Evolutionary conservation across 2,888 invertebrate genomes (phyloP), one percentile per base, ranked within the genome.

Genomic region (Microplitis deprimator): DNA sequence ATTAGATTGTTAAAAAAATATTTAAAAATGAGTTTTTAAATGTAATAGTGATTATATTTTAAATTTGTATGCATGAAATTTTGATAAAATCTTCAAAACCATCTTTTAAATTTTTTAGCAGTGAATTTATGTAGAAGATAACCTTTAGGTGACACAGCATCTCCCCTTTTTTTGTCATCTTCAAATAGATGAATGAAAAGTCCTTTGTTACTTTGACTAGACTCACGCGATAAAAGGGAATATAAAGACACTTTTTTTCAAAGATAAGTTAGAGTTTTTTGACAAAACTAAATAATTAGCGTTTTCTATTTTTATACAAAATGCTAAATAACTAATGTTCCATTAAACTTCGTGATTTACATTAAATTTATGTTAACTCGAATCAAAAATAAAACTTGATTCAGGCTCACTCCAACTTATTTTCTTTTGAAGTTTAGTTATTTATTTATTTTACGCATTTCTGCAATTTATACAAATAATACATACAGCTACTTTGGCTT

Each of bases 271-370:
- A 13, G 50, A 50, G 13, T 50, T 20, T 60, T 60, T 40, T 4
- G 39, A n/a, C 67, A 73, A 72, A 50, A 38, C 50, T 16, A 64
- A 29, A 40, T 50, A 17, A 29, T 59, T 13, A 50, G 50, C 8
- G 10, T 13, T 13, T 50, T 1, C 10, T 13, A 50, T 50, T 50
- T 13, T 13, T 29, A 29, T 29, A 29, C 4, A 4, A 29, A 4
- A 29, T 29, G 29, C 29, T 29, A 29, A 29, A 29, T 29, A 29
- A 29, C 29, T 29, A 0, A 29, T 29, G 4, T 4, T 29, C 29
- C 29, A 29, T 29, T 29, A 1, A 20, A 20, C 20, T 29, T 29
- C 4, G 29, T 29, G 29, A 29, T 29, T 29, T 29, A 29, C 3
- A 29, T 29, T 29, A 29, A 4, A 29, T 4, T 3, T 29, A 29